Evolutionary conservation across 2,797 vertebrate genomes (phyloP), one percentile per base, ranked within the genome.

Genomic region (Limosa lapponica): DNA sequence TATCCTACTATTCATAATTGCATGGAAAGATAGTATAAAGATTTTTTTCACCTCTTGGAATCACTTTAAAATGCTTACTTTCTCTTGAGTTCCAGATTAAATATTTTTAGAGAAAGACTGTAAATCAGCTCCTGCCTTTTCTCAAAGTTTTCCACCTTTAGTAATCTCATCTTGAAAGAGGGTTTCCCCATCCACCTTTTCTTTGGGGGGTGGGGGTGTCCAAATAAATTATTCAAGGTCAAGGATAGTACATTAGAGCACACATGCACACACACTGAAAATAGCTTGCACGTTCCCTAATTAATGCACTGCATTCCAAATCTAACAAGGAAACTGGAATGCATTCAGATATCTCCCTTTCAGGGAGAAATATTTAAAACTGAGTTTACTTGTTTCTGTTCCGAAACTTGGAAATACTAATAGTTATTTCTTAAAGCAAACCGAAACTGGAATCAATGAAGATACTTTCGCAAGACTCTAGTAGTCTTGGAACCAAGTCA

Each of bases 201-300:
- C n/a, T n/a, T n/a, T n/a, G n/a, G n/a, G n/a, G n/a, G n/a, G n/a
- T n/a, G n/a, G n/a, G n/a, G n/a, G n/a, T n/a, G n/a, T 90, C 70
- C 28, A 43, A 69, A 78, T 19, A 94, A 94, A 96, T 75, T 75
- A 75, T 79, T 93, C 80, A 93, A 90, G 73, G 90, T 95, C 74
- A 73, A 61, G 37, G 27, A 71, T 3, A 88, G 58, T n/a, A 59
- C 54, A 70, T 59, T 13, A 65, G 39, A 72, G 36, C 17, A 46
- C 34, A 58, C 71, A 49, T 13, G 51, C 51, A 75, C 36, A 74
- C 7, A 73, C 9, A 89, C 11, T 74, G 46, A 95, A 92, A 95
- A 94, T 8, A 94, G 62, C 25, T 55, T 92, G n/a, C 0, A 2
- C 19, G 4, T 82, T 89, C 78, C 12, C 30, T 46, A 93, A 66